Percentiles rank a stretch among this genome's conserved stretches.
These are phyloP conservation scores for Boulengeromyrus knoepffleri DNA, from an alignment of 2,113 vertebrate species.

Conservation along the genomic window DNA sequence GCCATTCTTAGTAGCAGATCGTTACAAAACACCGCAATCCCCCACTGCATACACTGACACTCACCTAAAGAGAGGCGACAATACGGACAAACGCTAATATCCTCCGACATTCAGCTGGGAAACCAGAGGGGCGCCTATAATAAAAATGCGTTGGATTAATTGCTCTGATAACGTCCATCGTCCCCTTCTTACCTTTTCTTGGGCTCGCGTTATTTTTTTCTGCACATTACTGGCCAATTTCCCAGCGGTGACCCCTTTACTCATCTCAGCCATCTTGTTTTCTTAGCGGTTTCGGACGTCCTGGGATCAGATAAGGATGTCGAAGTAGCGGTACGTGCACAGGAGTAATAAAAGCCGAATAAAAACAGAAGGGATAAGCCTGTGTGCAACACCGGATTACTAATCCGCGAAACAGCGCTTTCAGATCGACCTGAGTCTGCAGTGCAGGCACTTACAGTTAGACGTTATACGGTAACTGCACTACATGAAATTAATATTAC, in stretches of 20 bases:
- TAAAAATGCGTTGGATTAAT: not conserved
- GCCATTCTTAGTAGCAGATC: not conserved
- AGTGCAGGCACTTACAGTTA: conserved; percentile 50
- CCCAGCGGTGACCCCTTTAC: conserved; percentile 88
- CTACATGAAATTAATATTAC: not conserved
- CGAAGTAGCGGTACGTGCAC: conserved; percentile 8
- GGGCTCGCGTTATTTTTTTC: conserved; percentile 87
- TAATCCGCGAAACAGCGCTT: conserved; percentile 19
- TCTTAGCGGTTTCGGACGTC: conserved; percentile 19
- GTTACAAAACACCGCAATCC: not conserved
- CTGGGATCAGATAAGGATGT: conserved; percentile 13
- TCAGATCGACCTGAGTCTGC: conserved; percentile 42
- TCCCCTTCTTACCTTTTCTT: conserved; percentile 79
- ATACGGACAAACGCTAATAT: not conserved
- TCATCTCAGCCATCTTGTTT: conserved; percentile 82
- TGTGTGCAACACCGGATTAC: not conserved
- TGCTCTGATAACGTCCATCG: not conserved
- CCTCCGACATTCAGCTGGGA: not conserved
- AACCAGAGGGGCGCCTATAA: not conserved
- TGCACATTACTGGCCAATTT: conserved; percentile 90
- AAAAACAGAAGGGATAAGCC: not conserved
- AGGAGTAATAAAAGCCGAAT: not conserved
- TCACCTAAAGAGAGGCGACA: not conserved
- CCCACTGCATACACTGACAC: not conserved
- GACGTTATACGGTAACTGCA: conserved; percentile 30